Conservation (phyloP, 2,888 invertebrate genomes). For the Lasioglossum vierecki region DNA sequence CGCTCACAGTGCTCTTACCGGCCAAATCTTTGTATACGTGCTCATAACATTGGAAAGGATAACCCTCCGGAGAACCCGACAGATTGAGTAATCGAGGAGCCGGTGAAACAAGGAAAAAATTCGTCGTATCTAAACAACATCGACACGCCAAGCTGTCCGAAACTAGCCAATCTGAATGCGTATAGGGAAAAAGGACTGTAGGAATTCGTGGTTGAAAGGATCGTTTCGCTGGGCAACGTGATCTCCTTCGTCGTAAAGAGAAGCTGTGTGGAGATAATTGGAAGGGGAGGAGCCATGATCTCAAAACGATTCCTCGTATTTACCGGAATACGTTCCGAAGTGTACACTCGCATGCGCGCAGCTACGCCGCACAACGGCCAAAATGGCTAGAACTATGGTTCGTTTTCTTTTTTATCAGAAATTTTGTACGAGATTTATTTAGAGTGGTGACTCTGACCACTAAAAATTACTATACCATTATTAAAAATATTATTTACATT, state of each 20-base stretch:
- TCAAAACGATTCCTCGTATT: neutral
- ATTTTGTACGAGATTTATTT: too few relatives aligned
- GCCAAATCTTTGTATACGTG: neutral
- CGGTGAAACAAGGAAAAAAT: neutral
- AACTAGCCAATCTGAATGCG: neutral
- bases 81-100: neutral
- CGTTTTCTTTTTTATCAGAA: too few relatives aligned
- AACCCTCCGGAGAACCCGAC: neutral
- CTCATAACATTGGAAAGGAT: neutral
- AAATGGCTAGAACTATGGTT: neutral
- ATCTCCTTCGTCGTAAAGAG: neutral
- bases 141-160: neutral
- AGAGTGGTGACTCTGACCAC: too few relatives aligned
- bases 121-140: neutral
- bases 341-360: too few relatives aligned
- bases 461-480: too few relatives aligned
- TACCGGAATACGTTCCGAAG: neutral
- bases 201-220: neutral
- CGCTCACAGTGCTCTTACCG: neutral
- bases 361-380: too few relatives aligned
- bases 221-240: neutral
- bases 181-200: neutral
- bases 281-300: neutral
- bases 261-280: neutral
- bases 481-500: too few relatives aligned